phyloP scores from a whole-genome alignment of 2,113 vertebrate genomes.

The Chroicocephalus ridibundus region DNA sequence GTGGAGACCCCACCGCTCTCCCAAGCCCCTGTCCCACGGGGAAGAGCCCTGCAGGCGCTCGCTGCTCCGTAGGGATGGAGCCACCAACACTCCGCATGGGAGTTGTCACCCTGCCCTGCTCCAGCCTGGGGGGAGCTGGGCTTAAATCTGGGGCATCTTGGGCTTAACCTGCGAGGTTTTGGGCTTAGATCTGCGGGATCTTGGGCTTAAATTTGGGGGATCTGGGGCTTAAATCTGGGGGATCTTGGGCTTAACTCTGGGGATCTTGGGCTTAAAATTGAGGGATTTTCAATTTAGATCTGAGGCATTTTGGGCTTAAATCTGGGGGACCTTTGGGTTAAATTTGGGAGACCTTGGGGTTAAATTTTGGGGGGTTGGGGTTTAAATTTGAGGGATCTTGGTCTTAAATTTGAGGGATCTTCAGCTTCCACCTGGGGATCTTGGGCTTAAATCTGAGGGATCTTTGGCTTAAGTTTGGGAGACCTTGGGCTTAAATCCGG shows the following conservation, averaged over 20 bases:
- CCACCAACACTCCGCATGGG: background rate
- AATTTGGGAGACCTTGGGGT: rapidly evolving
- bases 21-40: rapidly evolving
- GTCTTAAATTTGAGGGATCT: background rate
- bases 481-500: too few species aligned
- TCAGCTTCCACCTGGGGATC: background rate
- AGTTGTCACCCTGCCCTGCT: background rate
- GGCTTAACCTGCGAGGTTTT: background rate
- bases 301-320: background rate
- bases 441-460: background rate
- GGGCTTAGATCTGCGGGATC: background rate
- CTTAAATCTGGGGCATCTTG: background rate
- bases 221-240: background rate
- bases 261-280: background rate
- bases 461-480: background rate
- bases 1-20: rapidly evolving
- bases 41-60: background rate
- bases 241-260: background rate
- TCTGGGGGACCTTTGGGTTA: background rate
- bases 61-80: rapidly evolving
- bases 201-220: background rate
- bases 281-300: background rate
- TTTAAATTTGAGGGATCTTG: background rate
- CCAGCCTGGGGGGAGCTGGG: rapidly evolving
- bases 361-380: background rate